Percentiles rank a stretch among this genome's conserved stretches.
These are phyloP conservation scores for Brachyalestes nurse DNA, from an alignment of 2,797 vertebrate species.

Conservation along the genomic window DNA sequence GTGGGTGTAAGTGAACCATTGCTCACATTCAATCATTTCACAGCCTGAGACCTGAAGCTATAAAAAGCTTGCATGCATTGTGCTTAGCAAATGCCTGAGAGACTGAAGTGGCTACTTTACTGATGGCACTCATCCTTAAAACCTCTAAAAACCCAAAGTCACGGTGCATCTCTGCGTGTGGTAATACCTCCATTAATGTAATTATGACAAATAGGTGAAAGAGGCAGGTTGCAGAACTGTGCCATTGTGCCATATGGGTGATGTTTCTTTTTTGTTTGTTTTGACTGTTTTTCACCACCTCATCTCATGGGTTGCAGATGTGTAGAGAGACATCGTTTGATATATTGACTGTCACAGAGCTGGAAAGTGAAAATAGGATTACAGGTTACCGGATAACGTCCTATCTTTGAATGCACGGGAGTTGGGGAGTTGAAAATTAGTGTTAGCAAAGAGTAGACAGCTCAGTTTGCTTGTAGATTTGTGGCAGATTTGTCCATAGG, in stretches of 20 bases:
- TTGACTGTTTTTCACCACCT: no score
- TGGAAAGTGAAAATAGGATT: constrained; percentile 12
- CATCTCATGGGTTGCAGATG: background rate
- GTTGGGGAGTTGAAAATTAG: background rate
- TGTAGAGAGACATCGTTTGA: background rate
- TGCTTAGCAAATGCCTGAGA: constrained; percentile 11
- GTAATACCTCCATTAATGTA: constrained; percentile 6
- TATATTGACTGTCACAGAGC: background rate
- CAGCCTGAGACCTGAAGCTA: constrained; percentile 26
- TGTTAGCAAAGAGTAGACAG: background rate
- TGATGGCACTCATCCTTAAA: constrained; percentile 18
- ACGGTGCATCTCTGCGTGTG: background rate
- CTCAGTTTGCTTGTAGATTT: constrained; percentile 29
- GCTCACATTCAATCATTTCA: constrained; percentile 30
- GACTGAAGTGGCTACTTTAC: constrained; percentile 14
- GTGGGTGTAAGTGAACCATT: constrained; percentile 18
- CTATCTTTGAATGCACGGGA: no score
- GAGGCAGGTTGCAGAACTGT: background rate
- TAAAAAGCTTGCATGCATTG: constrained; percentile 30
- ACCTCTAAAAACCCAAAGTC: constrained; percentile 25
- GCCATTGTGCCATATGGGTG: background rate
- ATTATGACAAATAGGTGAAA: constrained; percentile 27
- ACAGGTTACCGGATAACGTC: background rate
- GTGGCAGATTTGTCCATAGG: constrained; percentile 24
- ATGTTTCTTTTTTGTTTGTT: background rate